Evolutionary conservation across 2,888 invertebrate genomes (phyloP), one percentile per base, ranked within the genome.

Genomic region (Blastobasis lacticolella): DNA sequence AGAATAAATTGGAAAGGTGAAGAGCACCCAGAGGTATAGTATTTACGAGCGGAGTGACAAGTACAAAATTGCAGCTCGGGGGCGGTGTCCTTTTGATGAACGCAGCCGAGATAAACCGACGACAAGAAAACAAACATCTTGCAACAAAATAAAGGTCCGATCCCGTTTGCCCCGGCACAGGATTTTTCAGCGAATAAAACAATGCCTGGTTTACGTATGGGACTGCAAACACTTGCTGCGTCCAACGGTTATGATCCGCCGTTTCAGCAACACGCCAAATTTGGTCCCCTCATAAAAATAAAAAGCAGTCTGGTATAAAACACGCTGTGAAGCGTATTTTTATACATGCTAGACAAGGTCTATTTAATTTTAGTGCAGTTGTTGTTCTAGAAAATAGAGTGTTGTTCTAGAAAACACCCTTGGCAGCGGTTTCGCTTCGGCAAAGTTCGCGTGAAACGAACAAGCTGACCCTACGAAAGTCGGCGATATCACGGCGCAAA

Each of bases 231-330:
- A 80, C 80, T 85, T 77, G 76, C 74, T 79, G 75, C 77, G 78
- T 78, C 81, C 83, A 75, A 83, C 75, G 78, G 83, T 82, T 84
- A 84, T 84, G 81, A 80, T 80, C 76, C 71, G 73, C 74, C 76
- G 76, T 85, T 84, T 78, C 75, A 81, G 73, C 77, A 76, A 78
- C 81, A 81, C 78, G 75, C 81, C 74, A 81, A 83, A 84, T 83
- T 84, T 82, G 77, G 78, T 77, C 69, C 75, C 70, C 72, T 68
- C 78, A 77, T 83, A 85, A 85, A 83, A 84, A 78, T 82, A 83
- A 81, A 79, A 81, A 71, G 69, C 69, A 72, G 71, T 73, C 73
- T 71, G 67, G 66, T 66, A 73, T 75, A 75, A 77, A 78, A 79
- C 73, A 75, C 67, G 68, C 69, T 71, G 58, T 62, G 69, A 68